Percentiles rank a stretch among this genome's conserved stretches.
Conservation (phyloP, 2,888 invertebrate species). For the Opisthograptis luteolata region DNA sequence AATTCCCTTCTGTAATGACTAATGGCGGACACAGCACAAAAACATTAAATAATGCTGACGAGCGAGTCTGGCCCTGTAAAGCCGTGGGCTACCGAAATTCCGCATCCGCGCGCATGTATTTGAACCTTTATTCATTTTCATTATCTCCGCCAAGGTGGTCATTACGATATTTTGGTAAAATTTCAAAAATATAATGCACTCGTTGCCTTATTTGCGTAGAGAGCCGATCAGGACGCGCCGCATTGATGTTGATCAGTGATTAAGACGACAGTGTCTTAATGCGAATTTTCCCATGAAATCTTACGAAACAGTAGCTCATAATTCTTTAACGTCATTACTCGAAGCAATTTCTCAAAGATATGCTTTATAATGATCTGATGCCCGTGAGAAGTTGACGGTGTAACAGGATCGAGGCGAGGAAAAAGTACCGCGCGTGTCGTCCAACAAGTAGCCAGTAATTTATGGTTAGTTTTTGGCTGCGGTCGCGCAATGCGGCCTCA, state of each 20-base stretch:
- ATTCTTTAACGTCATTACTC: conserved; percentile 71
- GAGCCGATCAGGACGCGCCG: conserved; percentile 38
- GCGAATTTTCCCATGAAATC: conserved; percentile 56
- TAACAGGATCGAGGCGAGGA: conserved; percentile 74
- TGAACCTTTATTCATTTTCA: conserved; percentile 54
- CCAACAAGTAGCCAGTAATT: conserved; percentile 82
- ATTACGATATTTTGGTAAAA: conserved; percentile 36
- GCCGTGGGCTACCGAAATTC: conserved; percentile 78
- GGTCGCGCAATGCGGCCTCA: conserved; percentile 78
- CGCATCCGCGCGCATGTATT: conserved; percentile 54
- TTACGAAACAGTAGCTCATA: conserved; percentile 59
- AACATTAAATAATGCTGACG: conserved; percentile 38
- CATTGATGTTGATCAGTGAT: conserved; percentile 49
- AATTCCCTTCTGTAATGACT: conserved; percentile 28
- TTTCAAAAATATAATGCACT: conserved; percentile 31
- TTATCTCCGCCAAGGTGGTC: conserved; percentile 41
- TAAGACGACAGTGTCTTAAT: conserved; percentile 53
- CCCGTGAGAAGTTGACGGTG: conserved; percentile 79
- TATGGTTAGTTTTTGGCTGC: conserved; percentile 85
- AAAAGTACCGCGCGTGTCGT: conserved; percentile 77
- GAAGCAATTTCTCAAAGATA: conserved; percentile 71
- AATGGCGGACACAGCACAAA: conserved; percentile 27
- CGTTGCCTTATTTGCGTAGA: conserved; percentile 32
- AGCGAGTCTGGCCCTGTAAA: conserved; percentile 55
- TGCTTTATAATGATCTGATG: conserved; percentile 68